A percentile compares a stretch with the other conserved stretches of the same genome.
Conservation (phyloP, 2,888 invertebrate genomes). For the Nycteola revayana region DNA sequence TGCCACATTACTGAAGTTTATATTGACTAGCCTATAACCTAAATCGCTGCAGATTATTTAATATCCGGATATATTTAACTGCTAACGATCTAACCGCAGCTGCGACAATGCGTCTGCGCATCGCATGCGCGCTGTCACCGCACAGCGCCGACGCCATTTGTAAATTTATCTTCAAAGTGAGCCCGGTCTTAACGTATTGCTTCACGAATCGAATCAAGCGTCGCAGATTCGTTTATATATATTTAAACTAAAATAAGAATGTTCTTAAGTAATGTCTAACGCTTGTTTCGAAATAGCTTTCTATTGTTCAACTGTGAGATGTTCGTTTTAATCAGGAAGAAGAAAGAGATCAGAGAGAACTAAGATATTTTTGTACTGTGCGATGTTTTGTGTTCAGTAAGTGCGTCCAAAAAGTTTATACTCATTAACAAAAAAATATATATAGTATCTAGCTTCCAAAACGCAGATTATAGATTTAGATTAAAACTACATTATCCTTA, state of each 20-base stretch:
- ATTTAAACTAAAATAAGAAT: slow-evolving; percentile 48
- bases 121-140: slow-evolving; percentile 48
- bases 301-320: slow-evolving; percentile 26
- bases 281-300: slow-evolving; percentile 27
- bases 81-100: slow-evolving; percentile 47
- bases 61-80: slow-evolving; percentile 40
- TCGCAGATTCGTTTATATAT: slow-evolving; percentile 52
- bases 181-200: slow-evolving; percentile 54
- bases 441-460: too few species aligned
- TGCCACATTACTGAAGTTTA: too few species aligned
- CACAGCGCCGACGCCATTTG: slow-evolving; percentile 58
- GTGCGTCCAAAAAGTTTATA: too few species aligned
- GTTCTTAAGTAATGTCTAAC: slow-evolving; percentile 53
- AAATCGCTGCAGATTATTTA: slow-evolving; percentile 29
- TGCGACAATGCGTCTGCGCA: slow-evolving; percentile 58
- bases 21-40: slow-evolving; percentile 27
- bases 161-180: slow-evolving; percentile 73
- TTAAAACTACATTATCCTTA: too few species aligned
- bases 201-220: slow-evolving; percentile 50
- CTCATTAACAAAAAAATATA: too few species aligned
- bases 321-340: neutral
- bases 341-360: too few species aligned
- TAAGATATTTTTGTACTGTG: too few species aligned
- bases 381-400: too few species aligned
- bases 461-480: too few species aligned